These are phyloP conservation scores for Saccostrea glomerata DNA, from an alignment of 1,140 invertebrate species.

Conservation along the genomic window DNA sequence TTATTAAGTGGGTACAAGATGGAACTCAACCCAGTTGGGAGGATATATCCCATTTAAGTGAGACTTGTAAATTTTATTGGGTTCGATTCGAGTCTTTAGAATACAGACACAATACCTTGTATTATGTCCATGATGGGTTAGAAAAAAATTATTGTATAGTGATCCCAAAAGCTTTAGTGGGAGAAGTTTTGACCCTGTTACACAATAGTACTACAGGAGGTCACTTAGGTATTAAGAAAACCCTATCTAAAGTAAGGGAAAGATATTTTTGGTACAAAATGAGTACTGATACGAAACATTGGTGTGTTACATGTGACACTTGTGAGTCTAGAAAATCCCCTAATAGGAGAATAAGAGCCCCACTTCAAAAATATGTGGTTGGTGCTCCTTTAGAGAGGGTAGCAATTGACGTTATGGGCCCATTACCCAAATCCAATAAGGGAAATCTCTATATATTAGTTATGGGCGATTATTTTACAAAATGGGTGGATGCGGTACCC, in stretches of 20 bases:
- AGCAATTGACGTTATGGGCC: no score
- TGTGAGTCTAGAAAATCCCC: conserved; percentile 46
- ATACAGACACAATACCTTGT: conserved; percentile 7
- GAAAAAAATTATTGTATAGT: conserved; percentile 24
- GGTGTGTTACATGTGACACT: conserved; percentile 36
- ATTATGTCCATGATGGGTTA: not conserved
- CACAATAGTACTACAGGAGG: conserved; percentile 39
- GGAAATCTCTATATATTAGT: no score
- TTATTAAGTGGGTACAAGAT: conserved; percentile 39
- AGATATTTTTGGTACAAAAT: conserved; percentile 50
- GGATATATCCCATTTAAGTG: conserved; percentile 21
- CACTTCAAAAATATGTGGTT: no score
- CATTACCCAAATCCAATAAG: no score
- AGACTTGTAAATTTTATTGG: conserved; percentile 35
- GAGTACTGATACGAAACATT: conserved; percentile 35
- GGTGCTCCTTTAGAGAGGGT: no score
- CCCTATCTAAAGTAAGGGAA: conserved; percentile 19
- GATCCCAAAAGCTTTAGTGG: conserved; percentile 27
- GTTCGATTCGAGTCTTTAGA: conserved; percentile 17
- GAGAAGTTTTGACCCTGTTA: not conserved
- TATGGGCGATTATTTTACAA: no score
- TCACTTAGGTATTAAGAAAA: conserved; percentile 48
- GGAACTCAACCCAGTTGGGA: conserved; percentile 15
- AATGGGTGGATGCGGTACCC: no score
- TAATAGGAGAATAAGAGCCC: no score